Evolutionary conservation across 2,113 vertebrate genomes (phyloP).

Genomic region (Sminthopsis crassicaudata): DNA sequence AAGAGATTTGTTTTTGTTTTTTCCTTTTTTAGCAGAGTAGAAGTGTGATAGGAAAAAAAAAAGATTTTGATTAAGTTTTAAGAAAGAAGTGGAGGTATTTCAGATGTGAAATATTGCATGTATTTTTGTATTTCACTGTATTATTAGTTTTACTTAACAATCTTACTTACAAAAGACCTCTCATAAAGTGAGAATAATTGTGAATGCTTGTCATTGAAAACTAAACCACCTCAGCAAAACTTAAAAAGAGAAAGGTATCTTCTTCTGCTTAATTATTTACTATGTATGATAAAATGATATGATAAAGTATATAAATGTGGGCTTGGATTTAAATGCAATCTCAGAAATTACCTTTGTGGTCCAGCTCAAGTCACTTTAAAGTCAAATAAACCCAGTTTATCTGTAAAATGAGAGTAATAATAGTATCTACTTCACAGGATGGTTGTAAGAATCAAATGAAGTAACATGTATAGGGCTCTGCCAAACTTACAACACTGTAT

Average conservation of each 20-base stretch:
- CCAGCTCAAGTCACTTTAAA: not conserved
- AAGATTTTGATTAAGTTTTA: not conserved
- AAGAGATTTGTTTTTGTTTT: not conserved
- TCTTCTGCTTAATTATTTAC: no score
- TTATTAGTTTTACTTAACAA: not conserved
- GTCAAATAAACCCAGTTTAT: not conserved
- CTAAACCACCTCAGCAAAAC: not conserved
- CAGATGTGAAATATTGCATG: not conserved
- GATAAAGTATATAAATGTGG: not conserved
- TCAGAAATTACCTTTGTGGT: not conserved
- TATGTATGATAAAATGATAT: not conserved
- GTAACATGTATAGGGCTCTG: not conserved
- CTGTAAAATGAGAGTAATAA: not conserved
- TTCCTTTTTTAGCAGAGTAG: not conserved
- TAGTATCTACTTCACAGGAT: not conserved
- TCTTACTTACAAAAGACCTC: not conserved
- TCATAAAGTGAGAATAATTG: not conserved
- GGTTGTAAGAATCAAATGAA: not conserved
- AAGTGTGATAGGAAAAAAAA: not conserved
- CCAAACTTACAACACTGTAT: not conserved
- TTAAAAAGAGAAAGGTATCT: not conserved
- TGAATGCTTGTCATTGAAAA: not conserved
- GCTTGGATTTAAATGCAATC: not conserved
- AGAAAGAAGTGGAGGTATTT: not conserved
- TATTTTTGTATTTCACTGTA: not conserved